Conservation (phyloP, 2,113 vertebrate species). For the Tylochromis polylepis region DNA sequence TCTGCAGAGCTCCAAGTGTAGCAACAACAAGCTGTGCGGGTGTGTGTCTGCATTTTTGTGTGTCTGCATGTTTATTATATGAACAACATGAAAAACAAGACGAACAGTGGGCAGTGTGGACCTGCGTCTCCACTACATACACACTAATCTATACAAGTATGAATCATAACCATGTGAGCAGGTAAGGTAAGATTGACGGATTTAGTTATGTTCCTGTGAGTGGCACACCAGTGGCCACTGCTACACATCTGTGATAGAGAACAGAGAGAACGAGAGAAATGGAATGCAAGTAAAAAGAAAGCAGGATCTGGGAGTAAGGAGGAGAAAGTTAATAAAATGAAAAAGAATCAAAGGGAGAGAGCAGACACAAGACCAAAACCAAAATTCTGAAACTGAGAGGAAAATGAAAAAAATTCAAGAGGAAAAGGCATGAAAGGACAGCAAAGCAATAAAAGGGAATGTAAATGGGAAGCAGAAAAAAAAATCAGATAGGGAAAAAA, state of each 20-base stretch:
- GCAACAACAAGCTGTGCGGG: constrained; percentile 13
- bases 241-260: background rate
- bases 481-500: background rate
- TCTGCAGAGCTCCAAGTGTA: constrained; percentile 22
- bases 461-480: background rate
- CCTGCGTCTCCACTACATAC: background rate
- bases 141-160: background rate
- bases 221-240: background rate
- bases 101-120: background rate
- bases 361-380: background rate
- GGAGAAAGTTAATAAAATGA: background rate
- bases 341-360: background rate
- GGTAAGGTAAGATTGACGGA: background rate
- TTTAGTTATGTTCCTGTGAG: background rate
- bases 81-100: background rate
- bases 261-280: too few relatives aligned
- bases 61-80: background rate
- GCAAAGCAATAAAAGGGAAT: background rate
- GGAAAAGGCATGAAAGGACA: background rate
- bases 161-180: background rate
- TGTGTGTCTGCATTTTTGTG: background rate
- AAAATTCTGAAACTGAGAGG: background rate
- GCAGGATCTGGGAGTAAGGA: background rate
- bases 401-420: too few relatives aligned
- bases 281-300: background rate